Conservation (phyloP, 2,797 vertebrate genomes). For the Podargus strigoides region DNA sequence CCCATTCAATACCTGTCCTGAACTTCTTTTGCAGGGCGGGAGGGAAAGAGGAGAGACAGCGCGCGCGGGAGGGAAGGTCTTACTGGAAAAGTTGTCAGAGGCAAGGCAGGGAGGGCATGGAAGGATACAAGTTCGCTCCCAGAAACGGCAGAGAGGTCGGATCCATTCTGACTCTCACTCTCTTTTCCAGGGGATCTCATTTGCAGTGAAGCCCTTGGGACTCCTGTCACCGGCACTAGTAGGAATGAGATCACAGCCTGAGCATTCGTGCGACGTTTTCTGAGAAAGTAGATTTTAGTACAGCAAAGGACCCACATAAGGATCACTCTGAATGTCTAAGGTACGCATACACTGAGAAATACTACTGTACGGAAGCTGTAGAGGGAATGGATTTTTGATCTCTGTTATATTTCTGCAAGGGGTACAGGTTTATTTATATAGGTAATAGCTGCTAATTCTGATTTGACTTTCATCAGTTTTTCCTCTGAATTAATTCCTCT, state of each 20-base stretch:
- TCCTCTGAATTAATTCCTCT: background rate
- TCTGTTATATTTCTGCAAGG: background rate
- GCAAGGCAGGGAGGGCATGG: background rate
- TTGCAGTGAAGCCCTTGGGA: slow-evolving; percentile 47
- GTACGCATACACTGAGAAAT: background rate
- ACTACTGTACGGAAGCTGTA: background rate
- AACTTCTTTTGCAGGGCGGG: background rate
- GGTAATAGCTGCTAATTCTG: background rate
- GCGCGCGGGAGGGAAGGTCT: background rate
- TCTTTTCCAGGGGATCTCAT: slow-evolving; percentile 53
- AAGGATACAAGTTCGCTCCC: background rate
- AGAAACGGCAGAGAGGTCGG: slow-evolving; percentile 14
- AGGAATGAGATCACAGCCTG: slow-evolving; percentile 50
- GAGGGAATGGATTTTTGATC: background rate
- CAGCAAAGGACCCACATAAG: background rate
- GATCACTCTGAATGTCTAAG: background rate
- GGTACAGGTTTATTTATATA: background rate
- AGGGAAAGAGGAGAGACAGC: background rate
- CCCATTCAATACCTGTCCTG: background rate
- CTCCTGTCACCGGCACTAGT: background rate
- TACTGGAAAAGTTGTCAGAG: slow-evolving; percentile 41
- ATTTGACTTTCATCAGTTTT: background rate
- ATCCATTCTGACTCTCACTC: background rate
- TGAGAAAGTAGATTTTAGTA: slow-evolving; percentile 25
- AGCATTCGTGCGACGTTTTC: background rate